A percentile compares a stretch with the other conserved stretches of the same genome.
Conservation (phyloP, 2,888 invertebrate genomes). For the Eurytoma californica region DNA sequence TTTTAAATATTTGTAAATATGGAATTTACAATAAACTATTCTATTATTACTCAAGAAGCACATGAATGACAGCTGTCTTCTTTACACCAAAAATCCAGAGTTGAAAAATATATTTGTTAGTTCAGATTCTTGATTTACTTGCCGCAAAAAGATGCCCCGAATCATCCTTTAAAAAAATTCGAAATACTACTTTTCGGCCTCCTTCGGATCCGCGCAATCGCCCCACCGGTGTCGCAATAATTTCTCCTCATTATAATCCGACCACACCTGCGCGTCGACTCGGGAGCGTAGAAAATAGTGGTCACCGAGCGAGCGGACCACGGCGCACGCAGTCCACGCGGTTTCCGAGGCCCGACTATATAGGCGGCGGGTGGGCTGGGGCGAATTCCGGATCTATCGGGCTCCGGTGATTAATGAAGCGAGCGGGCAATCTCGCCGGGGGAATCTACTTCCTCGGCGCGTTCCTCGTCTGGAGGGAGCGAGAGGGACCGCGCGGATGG, state of each 20-base stretch:
- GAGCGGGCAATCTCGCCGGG: slow-evolving; percentile 58
- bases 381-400: slow-evolving; percentile 54
- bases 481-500: slow-evolving; percentile 24
- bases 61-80: no score
- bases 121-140: no score
- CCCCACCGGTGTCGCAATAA: not conserved
- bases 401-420: slow-evolving; percentile 60
- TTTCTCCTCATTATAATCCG: slow-evolving; percentile 6
- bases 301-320: not conserved
- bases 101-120: no score
- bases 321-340: not conserved
- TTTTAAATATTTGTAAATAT: no score
- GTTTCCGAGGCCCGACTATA: not conserved
- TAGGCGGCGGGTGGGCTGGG: not conserved
- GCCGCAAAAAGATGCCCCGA: no score
- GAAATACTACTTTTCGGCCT: no score
- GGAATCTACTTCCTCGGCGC: slow-evolving; percentile 60
- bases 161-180: no score
- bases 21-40: no score
- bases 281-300: not conserved
- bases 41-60: no score
- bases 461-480: slow-evolving; percentile 22
- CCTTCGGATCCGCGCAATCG: no score
- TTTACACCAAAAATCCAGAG: no score
- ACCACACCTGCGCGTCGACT: not conserved